phyloP scores from a whole-genome alignment of 2,888 invertebrate genomes.

The Therioaphis trifolii region DNA sequence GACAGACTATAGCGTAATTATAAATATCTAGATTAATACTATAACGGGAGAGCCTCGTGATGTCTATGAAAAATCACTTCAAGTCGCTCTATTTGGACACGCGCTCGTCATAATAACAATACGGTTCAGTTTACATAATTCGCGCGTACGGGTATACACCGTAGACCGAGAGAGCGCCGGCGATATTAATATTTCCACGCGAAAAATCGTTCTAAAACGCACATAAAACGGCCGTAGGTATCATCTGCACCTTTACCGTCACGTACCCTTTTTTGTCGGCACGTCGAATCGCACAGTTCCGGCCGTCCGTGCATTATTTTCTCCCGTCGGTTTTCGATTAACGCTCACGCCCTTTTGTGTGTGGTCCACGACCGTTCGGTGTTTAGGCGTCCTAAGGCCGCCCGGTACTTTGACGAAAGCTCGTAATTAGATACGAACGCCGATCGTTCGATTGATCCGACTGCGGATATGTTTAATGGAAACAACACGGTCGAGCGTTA shows the following conservation, averaged over 20 bases:
- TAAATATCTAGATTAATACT: neutral
- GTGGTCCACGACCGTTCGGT: neutral
- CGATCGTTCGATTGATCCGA: neutral
- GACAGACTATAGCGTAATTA: neutral
- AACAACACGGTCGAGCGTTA: neutral
- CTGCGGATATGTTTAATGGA: neutral
- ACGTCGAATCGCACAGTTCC: too few species aligned
- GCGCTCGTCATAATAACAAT: neutral
- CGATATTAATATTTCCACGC: too few species aligned
- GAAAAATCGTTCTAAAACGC: too few species aligned
- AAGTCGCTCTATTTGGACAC: neutral
- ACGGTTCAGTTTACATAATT: too few species aligned
- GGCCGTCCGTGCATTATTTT: too few species aligned
- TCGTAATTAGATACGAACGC: neutral
- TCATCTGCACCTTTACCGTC: too few species aligned
- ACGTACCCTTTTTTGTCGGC: too few species aligned
- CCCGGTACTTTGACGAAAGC: neutral
- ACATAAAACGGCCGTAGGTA: too few species aligned
- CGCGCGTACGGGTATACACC: too few species aligned
- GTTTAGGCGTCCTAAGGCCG: neutral
- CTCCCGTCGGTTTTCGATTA: neutral
- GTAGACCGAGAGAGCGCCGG: too few species aligned
- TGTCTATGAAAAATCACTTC: neutral
- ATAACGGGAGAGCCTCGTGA: neutral
- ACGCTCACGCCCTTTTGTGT: neutral